Percentiles rank a stretch among this genome's conserved stretches.
These are phyloP conservation scores for Chloroceryle aenea DNA, from an alignment of 2,113 vertebrate species.

Conservation along the genomic window DNA sequence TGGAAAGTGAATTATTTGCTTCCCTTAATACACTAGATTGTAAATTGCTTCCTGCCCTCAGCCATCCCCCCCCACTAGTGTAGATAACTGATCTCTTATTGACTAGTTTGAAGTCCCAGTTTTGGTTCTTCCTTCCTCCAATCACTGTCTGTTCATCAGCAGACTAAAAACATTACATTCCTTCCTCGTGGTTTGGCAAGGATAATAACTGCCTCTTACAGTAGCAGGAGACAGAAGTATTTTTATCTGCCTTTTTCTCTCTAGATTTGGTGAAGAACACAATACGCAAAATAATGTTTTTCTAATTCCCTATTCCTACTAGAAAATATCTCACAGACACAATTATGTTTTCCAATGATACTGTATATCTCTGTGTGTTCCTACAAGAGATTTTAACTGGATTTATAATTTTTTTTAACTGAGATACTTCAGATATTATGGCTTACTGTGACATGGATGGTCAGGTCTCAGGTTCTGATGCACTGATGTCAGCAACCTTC, in stretches of 20 bases:
- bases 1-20: background rate
- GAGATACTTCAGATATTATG: background rate
- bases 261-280: background rate
- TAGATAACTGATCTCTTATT: background rate
- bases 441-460: background rate
- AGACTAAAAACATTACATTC: background rate
- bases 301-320: background rate
- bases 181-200: background rate
- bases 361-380: background rate
- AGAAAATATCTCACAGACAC: background rate
- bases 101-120: background rate
- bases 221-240: background rate
- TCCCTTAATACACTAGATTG: background rate
- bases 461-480: background rate
- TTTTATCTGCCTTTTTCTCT: background rate
- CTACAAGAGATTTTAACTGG: background rate
- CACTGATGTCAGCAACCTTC: background rate
- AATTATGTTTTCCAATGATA: background rate
- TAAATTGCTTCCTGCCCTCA: background rate
- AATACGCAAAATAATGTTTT: background rate
- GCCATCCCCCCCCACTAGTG: fast-evolving
- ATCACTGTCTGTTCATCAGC: background rate
- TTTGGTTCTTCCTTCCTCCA: background rate
- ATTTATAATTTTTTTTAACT: background rate
- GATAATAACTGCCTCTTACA: background rate